A percentile compares a stretch with the other conserved stretches of the same genome.
Conservation (phyloP, 2,797 vertebrate genomes). For the Enteromius mattozi region DNA sequence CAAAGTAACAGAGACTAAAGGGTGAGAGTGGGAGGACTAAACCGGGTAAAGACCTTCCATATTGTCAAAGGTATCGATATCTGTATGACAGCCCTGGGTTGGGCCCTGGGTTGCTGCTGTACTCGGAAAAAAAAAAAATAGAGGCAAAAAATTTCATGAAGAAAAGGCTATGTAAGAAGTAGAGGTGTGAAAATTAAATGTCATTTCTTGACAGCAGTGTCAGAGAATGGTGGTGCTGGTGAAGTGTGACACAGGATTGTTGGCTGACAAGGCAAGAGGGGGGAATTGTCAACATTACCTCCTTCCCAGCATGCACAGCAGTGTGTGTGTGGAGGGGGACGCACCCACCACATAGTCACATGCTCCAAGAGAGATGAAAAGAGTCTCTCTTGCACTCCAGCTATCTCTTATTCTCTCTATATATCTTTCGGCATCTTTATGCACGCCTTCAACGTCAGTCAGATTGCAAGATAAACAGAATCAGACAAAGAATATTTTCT, state of each 20-base stretch:
- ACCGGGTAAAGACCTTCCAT: constrained; percentile 66
- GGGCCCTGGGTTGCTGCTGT: constrained; percentile 60
- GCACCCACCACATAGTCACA: constrained; percentile 43
- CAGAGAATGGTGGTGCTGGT: constrained; percentile 79
- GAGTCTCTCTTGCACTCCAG: constrained; percentile 24
- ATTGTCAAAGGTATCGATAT: constrained; percentile 73
- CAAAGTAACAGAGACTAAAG: constrained; percentile 62
- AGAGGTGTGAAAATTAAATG: constrained; percentile 81
- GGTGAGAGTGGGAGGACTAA: constrained; percentile 63
- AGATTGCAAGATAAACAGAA: constrained; percentile 39
- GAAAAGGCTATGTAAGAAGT: constrained; percentile 67
- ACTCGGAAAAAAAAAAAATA: constrained; percentile 65
- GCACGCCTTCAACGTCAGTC: background rate
- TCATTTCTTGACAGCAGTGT: constrained; percentile 79
- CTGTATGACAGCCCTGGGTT: constrained; percentile 67
- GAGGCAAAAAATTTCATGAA: constrained; percentile 48
- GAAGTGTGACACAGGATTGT: constrained; percentile 80
- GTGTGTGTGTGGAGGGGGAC: constrained; percentile 52
- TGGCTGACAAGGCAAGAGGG: constrained; percentile 78
- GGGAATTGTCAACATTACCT: constrained; percentile 79
- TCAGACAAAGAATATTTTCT: constrained; percentile 29
- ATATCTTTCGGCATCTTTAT: background rate
- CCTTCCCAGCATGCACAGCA: constrained; percentile 74
- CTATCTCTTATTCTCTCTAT: constrained; percentile 48
- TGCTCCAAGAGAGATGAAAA: constrained; percentile 43